phyloP scores from a whole-genome alignment of 1,140 invertebrate species.

The Maconellicoccus hirsutus region DNA sequence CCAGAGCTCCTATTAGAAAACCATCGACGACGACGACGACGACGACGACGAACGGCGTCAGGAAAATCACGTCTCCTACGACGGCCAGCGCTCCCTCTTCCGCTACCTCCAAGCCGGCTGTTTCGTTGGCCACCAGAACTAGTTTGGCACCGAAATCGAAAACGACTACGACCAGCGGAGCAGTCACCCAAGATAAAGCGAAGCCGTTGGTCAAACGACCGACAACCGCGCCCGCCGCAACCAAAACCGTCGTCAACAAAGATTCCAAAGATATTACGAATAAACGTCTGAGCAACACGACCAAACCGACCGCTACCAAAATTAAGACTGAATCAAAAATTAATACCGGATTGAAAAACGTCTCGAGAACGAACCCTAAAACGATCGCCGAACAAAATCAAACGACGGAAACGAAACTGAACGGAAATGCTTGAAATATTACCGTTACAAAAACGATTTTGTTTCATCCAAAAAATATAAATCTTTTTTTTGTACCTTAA shows the following conservation, averaged over 20 bases:
- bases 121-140: neutral
- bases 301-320: neutral
- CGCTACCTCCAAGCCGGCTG: neutral
- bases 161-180: neutral
- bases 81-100: neutral
- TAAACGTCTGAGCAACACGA: neutral
- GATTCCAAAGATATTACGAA: constrained; percentile 11
- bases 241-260: neutral
- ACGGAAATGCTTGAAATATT: neutral
- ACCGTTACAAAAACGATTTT: no score
- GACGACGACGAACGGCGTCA: neutral
- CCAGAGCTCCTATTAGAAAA: neutral
- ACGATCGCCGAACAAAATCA: neutral
- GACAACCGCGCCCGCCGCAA: neutral
- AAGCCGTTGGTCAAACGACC: neutral
- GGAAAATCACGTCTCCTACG: neutral
- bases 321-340: constrained; percentile 19
- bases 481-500: constrained; percentile 3
- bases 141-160: neutral
- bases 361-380: neutral
- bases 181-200: neutral
- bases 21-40: neutral
- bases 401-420: neutral
- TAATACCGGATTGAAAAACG: constrained; percentile 3
- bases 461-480: neutral